Evolutionary conservation across 2,113 vertebrate species (phyloP).

Genomic region (Myodes glareolus): DNA sequence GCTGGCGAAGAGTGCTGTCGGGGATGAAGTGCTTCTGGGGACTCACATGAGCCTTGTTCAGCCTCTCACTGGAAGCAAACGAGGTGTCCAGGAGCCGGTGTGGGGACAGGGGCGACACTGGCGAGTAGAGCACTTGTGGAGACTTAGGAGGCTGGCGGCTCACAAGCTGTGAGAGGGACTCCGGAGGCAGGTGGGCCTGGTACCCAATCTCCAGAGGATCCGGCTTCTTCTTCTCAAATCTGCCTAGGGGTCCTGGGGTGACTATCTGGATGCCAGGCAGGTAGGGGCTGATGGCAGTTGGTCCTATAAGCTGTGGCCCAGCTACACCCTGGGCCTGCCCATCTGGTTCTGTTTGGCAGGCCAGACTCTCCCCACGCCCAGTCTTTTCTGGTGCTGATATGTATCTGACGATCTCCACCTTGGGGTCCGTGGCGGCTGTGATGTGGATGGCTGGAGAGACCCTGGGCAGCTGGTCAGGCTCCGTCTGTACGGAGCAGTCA

Average conservation of each 20-base stretch:
- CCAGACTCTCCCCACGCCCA: conserved; percentile 95
- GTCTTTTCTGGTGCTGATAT: conserved; percentile 98
- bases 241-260: conserved; percentile 89
- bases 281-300: conserved; percentile 95
- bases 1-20: conserved; percentile 93
- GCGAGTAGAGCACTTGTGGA: conserved; percentile 98
- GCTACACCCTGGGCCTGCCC: conserved; percentile 92
- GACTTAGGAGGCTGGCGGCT: conserved; percentile 95
- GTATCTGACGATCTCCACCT: conserved; percentile 95
- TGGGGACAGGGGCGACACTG: conserved; percentile 96
- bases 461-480: conserved; percentile 92
- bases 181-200: conserved; percentile 93
- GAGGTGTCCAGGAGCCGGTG: conserved; percentile 96
- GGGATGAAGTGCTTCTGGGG: conserved; percentile 96
- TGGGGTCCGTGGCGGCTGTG: conserved; percentile 94
- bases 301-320: conserved; percentile 92
- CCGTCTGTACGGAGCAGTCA: conserved; percentile 97
- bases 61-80: conserved; percentile 95
- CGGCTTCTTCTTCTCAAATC: conserved; percentile 96
- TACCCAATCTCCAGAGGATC: conserved; percentile 97
- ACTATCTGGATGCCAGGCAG: conserved; percentile 95
- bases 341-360: conserved; percentile 97
- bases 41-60: conserved; percentile 98
- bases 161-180: conserved; percentile 93
- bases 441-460: conserved; percentile 98